Percentiles rank a stretch among this genome's conserved stretches.
These are phyloP conservation scores for Lepidostoma basale DNA, from an alignment of 1,140 invertebrate genomes.

Conservation along the genomic window DNA sequence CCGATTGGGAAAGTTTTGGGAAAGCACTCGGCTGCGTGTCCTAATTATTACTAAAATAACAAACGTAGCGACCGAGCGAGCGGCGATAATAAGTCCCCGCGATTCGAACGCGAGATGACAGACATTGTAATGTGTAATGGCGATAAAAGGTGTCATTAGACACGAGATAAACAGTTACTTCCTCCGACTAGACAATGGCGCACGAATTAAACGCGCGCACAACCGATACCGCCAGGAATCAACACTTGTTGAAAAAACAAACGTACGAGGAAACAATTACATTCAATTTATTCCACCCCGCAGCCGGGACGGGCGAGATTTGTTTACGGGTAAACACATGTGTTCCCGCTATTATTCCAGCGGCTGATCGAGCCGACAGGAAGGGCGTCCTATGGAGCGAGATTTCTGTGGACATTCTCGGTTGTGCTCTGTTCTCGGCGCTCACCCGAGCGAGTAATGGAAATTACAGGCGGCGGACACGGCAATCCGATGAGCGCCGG, in stretches of 20 bases:
- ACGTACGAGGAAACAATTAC: constrained; percentile 5
- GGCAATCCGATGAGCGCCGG: background rate
- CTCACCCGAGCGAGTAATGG: constrained; percentile 6
- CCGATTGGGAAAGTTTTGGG: background rate
- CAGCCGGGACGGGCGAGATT: background rate
- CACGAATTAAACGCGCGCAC: background rate
- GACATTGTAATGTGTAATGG: too few relatives aligned
- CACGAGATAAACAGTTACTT: background rate
- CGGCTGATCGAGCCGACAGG: constrained; percentile 14
- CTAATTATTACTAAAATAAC: too few relatives aligned
- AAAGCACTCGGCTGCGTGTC: too few relatives aligned
- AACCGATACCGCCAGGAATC: background rate
- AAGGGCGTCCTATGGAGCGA: background rate
- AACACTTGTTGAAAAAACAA: constrained; percentile 8
- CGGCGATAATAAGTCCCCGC: too few relatives aligned
- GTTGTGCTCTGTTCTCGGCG: background rate
- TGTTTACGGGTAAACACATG: constrained; percentile 10
- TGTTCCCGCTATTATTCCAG: constrained; percentile 3
- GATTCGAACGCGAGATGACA: too few relatives aligned
- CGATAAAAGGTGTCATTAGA: too few relatives aligned
- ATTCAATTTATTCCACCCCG: constrained; percentile 13
- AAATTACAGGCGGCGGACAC: constrained; percentile 1
- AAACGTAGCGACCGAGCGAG: too few relatives aligned
- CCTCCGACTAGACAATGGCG: background rate
- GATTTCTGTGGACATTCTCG: too few relatives aligned